Base-by-base conservation (phyloP, 2,797 vertebrate genomes). In the Halcyon chelicuti region DNA sequence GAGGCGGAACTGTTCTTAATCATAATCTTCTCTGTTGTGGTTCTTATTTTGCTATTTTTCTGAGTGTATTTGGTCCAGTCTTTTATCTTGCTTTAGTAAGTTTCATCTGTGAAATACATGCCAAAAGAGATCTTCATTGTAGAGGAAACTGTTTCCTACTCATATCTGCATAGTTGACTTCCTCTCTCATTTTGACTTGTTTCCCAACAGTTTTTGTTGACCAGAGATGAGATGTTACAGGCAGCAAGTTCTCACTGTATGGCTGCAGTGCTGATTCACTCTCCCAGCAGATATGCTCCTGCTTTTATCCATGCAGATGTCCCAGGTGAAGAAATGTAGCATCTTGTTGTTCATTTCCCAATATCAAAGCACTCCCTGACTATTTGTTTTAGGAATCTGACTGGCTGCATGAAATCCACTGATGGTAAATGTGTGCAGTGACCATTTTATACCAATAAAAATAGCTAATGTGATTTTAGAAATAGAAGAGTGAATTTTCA, bases 221-320 rank as follows among this genome's bases (percentile, higher is more conserved):
- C 98, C 87, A 98, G 98, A 86, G 99, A 99, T 94, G 99, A 99
- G 96, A 96, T 88, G 46, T 96, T 99, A 95, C 99, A 99, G 98
- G 98, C 98, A 94, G 98, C 98, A 66, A 99, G 99, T 92, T 97
- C 98, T 62, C 99, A 99, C 88, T 99, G 99, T 88, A 98, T 99
- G 93, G 98, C 98, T 63, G 98, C 98, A 6, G 94, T 99, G 79
- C 95, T 99, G 87, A 98, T 98, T 91, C 99, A 99, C 92, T 99
- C 98, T 65, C 98, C 99, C 58, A 97, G 79, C 72, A 99, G 98
- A 97, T 99, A 99, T 58, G 98, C 98, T 18, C 65, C 97, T 28
- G 96, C 98, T 82, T 99, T 99, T 98, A 99, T 99, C 94, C 98
- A 97, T 78, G 99, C 99, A 2, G 99, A 99, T 81, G 94, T 99